These are phyloP conservation scores for Physeter macrocephalus DNA, from an alignment of 2,113 vertebrate species.

Conservation along the genomic window DNA sequence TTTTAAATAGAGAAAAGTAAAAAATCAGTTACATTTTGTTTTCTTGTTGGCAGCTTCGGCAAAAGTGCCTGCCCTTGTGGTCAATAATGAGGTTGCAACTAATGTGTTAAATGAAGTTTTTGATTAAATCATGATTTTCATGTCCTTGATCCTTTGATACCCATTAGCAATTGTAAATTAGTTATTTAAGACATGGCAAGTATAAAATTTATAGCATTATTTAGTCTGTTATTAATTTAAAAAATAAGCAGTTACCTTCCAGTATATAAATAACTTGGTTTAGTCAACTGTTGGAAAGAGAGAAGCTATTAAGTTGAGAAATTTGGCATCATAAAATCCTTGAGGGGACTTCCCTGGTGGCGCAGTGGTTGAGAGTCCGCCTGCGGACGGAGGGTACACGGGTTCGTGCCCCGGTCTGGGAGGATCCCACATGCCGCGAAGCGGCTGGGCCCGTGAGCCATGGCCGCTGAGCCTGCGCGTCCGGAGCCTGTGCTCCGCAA, in stretches of 20 bases:
- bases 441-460: no score
- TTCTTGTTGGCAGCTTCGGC: neutral
- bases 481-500: no score
- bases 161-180: constrained; percentile 8
- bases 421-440: no score
- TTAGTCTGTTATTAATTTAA: constrained; percentile 16
- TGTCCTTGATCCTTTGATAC: constrained; percentile 32
- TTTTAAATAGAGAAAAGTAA: constrained; percentile 6
- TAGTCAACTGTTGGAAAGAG: neutral
- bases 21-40: constrained; percentile 41
- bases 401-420: no score
- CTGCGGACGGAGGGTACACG: no score
- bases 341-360: no score
- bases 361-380: no score
- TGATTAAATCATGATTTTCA: constrained; percentile 23
- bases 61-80: neutral
- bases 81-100: neutral
- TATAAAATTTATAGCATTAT: neutral
- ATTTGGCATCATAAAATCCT: neutral
- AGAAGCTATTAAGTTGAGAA: neutral
- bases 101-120: constrained; percentile 1
- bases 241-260: neutral
- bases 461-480: no score
- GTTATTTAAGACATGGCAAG: neutral
- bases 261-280: neutral